Conservation (phyloP, 2,113 vertebrate genomes). For the Steatornis caripensis region DNA sequence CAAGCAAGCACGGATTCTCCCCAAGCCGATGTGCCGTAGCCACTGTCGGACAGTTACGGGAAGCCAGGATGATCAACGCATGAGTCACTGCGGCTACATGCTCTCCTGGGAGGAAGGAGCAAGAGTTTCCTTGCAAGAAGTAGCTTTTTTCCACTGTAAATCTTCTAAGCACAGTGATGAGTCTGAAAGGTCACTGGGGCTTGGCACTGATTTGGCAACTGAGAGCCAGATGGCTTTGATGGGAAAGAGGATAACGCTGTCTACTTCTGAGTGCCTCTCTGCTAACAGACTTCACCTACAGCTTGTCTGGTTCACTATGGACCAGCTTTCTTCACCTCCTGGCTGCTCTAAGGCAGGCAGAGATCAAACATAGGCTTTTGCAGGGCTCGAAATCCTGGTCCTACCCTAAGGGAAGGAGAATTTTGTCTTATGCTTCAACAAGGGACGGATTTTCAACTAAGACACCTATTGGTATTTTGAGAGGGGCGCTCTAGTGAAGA, state of each 20-base stretch:
- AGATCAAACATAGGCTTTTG: neutral
- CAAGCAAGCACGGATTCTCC: slow-evolving; percentile 3
- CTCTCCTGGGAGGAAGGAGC: slow-evolving; percentile 35
- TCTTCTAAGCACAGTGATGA: neutral
- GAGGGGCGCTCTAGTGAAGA: neutral
- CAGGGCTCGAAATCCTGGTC: neutral
- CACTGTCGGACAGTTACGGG: neutral
- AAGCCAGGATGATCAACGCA: neutral
- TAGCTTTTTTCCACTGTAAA: slow-evolving; percentile 37
- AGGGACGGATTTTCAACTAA: neutral
- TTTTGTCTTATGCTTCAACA: neutral
- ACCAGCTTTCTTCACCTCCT: neutral
- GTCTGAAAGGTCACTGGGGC: slow-evolving; percentile 53
- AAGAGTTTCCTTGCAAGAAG: slow-evolving; percentile 26
- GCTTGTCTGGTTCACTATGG: neutral
- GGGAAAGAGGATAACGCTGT: neutral
- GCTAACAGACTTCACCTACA: neutral
- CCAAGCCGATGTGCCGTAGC: neutral
- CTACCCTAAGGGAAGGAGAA: neutral
- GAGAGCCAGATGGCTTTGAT: slow-evolving; percentile 11
- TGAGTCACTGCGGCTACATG: neutral
- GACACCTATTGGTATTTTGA: neutral
- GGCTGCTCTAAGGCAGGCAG: neutral
- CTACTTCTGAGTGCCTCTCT: neutral
- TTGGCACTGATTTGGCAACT: neutral